These are phyloP conservation scores for Antechinus flavipes DNA, from an alignment of 2,113 vertebrate species.

Conservation along the genomic window DNA sequence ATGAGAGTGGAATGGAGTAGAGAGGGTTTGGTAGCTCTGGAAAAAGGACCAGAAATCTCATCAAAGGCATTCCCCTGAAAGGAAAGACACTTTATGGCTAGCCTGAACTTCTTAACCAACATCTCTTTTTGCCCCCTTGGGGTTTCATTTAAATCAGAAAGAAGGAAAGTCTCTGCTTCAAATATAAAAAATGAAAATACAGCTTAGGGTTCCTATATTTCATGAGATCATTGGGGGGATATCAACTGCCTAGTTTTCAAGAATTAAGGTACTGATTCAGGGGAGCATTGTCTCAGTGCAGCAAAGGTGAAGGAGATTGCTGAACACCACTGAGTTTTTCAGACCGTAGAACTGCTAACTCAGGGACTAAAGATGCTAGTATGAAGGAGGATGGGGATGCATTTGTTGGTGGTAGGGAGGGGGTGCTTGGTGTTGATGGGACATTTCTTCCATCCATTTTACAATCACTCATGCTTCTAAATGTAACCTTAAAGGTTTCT, in stretches of 20 bases:
- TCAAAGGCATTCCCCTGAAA: conserved; percentile 52
- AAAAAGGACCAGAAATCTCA: conserved; percentile 65
- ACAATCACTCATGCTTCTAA: not conserved
- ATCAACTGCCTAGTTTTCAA: not conserved
- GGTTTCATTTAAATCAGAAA: not conserved
- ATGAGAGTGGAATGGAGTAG: conserved; percentile 55
- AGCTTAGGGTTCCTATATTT: not conserved
- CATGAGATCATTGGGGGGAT: not conserved
- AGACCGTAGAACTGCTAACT: not conserved
- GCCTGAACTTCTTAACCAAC: conserved; percentile 30
- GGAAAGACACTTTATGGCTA: conserved; percentile 61
- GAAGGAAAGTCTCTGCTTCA: not conserved
- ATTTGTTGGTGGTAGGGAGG: not conserved
- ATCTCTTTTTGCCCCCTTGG: conserved; percentile 1
- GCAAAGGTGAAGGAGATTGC: not conserved
- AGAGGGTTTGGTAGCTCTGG: conserved; percentile 53
- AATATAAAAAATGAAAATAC: not conserved
- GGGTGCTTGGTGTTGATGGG: not conserved
- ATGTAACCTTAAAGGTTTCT: not conserved
- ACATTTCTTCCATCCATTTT: not conserved
- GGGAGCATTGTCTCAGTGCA: not conserved
- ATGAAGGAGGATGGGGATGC: not conserved
- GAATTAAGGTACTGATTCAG: not conserved
- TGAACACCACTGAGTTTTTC: not conserved
- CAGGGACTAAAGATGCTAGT: not conserved